Base-by-base conservation (phyloP, 2,888 invertebrate genomes). In the Rotaria magnacalcarata region DNA sequence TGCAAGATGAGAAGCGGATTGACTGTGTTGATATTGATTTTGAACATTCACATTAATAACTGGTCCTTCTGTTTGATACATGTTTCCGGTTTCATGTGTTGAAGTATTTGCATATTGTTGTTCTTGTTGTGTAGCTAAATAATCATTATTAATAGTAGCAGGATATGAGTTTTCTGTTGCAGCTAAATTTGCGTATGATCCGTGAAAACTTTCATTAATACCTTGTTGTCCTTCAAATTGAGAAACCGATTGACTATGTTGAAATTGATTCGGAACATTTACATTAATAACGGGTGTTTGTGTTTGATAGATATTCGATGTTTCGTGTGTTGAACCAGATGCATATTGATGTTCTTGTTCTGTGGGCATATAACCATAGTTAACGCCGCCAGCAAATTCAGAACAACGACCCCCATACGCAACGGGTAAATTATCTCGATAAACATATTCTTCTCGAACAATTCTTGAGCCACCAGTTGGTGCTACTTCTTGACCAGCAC, bases 311-410 rank as follows among this genome's bases (percentile, higher is more conserved):
- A 5, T 19, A 41, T 16, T 27, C 16, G 67, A 14, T 34, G 34
- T 41, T 67, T 67, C 67, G 34, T 67, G 34, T 19, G 6, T 14
- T 41, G 67, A 34, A 56, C 24, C 7, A 47, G 80, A 24, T 47
- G 80, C 34, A n/a, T 80, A 80, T 80, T 80, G 80, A 14, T 80
- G 47, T 47, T 80, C 80, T 47, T 47, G 47, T 47, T 80, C 47
- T n/a, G 80, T 80, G 4, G 85, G 85, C 60, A 27, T 85, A 60
- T 85, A 85, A 58, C 85, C 85, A 47, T 85, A 85, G 60, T 60
- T 60, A 19, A 41, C 47, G 7, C 85, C 85, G 60, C 60, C 52
- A 21, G 85, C 43, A 85, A 41, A 43, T 21, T 85, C 47, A 10
- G 60, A 47, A 54, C n/a, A 54, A 16, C 85, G 50, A 52, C 85